Evolutionary conservation across 2,113 vertebrate genomes (phyloP), one percentile per base, ranked within the genome.

Genomic region (Trichomycterus rosablanca): DNA sequence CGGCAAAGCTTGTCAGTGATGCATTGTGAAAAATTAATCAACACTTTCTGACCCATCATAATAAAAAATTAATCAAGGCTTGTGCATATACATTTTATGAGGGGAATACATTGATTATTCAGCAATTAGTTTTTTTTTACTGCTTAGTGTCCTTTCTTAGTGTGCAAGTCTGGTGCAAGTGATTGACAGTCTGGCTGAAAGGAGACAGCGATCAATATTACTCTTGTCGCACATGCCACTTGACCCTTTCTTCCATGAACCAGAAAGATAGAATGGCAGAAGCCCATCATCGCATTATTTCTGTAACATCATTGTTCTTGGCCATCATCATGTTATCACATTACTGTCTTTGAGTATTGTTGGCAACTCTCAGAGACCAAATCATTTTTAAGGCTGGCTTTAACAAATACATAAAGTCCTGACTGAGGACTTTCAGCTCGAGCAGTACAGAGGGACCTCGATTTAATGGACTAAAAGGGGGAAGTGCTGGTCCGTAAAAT

Each of bases 171-270:
- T 35, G 16, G 30, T 44, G n/a, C 1, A 35, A 65, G 48, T 7
- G 22, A 44, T 23, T 14, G n/a, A 42, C 11, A 48, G 30, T 6
- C 12, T 37, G 16, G 26, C 37, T 24, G 44, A 48, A 48, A 5
- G 6, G n/a, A 43, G 16, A 35, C 2, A 54, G n/a, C 1, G 16
- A 66, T 70, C 52, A 60, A 50, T 68, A 68, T 44, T 54, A 9
- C 45, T 45, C 28, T 51, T 62, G 34, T 66, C 18, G 40, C 23
- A 56, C 57, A 43, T 55, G 63, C 45, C 50, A 62, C 60, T 76
- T 54, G 28, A 34, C 16, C 49, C 9, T 58, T 48, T 59, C 48
- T 68, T 70, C 59, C 6, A n/a, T 69, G 65, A 76, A 62, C 71
- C 26, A 37, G 20, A 43, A 44, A 60, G 55, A 71, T 71, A 52